phyloP scores from a whole-genome alignment of 2,797 vertebrate genomes.

The Thamnophis elegans region DNA sequence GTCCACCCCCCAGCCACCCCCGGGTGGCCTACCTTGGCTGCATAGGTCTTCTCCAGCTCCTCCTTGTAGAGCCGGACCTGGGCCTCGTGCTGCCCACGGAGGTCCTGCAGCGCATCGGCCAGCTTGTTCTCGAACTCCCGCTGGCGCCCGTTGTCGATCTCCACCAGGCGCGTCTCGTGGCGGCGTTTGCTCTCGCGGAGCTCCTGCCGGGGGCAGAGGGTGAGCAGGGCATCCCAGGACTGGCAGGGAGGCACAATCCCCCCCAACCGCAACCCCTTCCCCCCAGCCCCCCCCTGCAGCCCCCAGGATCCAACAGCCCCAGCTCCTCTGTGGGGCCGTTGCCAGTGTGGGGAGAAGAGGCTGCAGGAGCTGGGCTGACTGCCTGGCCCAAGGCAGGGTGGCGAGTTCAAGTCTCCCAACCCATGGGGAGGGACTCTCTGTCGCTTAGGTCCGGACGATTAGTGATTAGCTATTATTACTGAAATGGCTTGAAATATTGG shows the following conservation, averaged over 20 bases:
- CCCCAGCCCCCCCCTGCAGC: no score
- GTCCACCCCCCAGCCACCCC: no score
- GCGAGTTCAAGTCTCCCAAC: not conserved
- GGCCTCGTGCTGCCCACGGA: constrained; percentile 85
- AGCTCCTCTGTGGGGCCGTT: no score
- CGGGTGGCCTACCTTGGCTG: constrained; percentile 78
- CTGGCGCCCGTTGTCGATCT: constrained; percentile 82
- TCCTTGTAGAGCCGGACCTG: constrained; percentile 90
- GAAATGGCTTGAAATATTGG: not conserved
- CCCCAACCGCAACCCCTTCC: not conserved
- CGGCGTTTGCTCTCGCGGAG: constrained; percentile 83
- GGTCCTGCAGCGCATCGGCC: constrained; percentile 80
- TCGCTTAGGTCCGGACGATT: not conserved
- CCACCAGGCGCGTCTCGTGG: constrained; percentile 81
- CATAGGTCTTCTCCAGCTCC: constrained; percentile 93
- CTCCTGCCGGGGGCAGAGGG: constrained; percentile 71
- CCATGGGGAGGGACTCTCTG: not conserved
- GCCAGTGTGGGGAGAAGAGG: no score
- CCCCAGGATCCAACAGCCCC: not conserved
- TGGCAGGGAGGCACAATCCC: not conserved
- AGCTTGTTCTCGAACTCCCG: constrained; percentile 88
- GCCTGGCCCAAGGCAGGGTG: not conserved
- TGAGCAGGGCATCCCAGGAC: not conserved
- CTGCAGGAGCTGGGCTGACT: not conserved
- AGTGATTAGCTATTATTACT: no score